These are phyloP conservation scores for Octomys mimax DNA, from an alignment of 2,797 vertebrate species.

Conservation along the genomic window DNA sequence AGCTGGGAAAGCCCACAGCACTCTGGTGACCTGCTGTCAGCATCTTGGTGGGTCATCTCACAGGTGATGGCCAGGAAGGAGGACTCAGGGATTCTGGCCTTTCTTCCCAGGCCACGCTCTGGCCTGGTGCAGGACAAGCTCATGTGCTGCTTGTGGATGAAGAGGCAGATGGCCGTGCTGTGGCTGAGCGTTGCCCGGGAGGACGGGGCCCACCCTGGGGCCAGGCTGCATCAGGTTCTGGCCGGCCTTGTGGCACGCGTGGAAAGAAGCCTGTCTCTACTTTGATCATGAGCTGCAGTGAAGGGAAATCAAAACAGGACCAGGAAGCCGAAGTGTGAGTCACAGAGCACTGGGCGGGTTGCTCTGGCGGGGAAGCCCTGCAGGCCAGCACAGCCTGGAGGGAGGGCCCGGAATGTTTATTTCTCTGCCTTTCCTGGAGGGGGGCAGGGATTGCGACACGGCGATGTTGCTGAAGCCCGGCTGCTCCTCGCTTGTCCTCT, in stretches of 20 bases:
- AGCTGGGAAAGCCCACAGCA: background rate
- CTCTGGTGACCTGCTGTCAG: background rate
- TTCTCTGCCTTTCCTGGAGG: background rate
- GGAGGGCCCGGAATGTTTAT: no score
- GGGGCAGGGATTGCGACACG: background rate
- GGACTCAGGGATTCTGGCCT: background rate
- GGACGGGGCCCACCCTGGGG: background rate
- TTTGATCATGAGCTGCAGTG: background rate
- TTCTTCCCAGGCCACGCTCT: background rate
- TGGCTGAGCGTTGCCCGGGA: background rate
- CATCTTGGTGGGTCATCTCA: background rate
- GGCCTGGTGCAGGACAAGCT: background rate
- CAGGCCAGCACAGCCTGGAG: background rate
- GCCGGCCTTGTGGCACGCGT: background rate
- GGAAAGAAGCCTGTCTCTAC: background rate
- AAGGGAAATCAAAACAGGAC: background rate
- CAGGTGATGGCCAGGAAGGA: background rate
- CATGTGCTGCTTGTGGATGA: background rate
- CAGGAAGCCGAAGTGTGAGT: background rate
- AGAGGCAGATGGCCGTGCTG: background rate
- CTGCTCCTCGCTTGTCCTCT: background rate
- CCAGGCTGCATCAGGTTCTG: background rate
- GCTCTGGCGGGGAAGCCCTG: background rate
- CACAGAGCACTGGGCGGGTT: background rate
- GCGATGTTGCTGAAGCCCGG: background rate